Conservation (phyloP, 2,113 vertebrate species). For the Daubentonia madagascariensis region DNA sequence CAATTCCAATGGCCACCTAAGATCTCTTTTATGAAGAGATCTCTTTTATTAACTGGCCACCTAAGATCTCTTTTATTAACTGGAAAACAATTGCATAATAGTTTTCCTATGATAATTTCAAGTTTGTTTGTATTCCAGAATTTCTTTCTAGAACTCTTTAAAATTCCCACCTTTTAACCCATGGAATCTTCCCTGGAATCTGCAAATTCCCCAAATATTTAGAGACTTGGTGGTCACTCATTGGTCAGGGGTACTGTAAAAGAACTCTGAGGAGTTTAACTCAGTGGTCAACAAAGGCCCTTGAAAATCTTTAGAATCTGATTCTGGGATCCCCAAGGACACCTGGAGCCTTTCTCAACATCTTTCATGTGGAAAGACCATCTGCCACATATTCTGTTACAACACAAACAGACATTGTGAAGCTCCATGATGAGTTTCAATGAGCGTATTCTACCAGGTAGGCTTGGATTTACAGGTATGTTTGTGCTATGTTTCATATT, state of each 20-base stretch:
- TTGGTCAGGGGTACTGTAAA: not conserved
- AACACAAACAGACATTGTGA: not conserved
- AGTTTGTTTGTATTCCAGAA: not conserved
- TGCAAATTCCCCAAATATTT: not conserved
- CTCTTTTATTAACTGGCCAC: not conserved
- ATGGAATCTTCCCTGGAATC: not conserved
- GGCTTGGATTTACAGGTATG: slow-evolving; percentile 40
- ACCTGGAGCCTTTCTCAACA: not conserved
- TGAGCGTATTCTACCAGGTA: not conserved
- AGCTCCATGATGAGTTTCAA: not conserved
- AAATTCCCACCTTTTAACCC: not conserved
- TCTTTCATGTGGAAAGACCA: not conserved
- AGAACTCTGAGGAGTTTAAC: not conserved
- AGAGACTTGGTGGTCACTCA: not conserved
- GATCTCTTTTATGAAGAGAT: not conserved
- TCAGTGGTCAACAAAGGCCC: not conserved
- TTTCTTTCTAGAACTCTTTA: not conserved
- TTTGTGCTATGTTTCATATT: slow-evolving; percentile 71
- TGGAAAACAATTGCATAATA: not conserved
- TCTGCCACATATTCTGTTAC: not conserved
- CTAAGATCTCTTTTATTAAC: not conserved
- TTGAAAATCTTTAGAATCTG: not conserved
- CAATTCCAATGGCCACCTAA: not conserved
- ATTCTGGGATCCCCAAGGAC: not conserved
- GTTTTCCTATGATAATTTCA: not conserved